Evolutionary conservation across 2,113 vertebrate genomes (phyloP).

Genomic region (Cacatua alba): DNA sequence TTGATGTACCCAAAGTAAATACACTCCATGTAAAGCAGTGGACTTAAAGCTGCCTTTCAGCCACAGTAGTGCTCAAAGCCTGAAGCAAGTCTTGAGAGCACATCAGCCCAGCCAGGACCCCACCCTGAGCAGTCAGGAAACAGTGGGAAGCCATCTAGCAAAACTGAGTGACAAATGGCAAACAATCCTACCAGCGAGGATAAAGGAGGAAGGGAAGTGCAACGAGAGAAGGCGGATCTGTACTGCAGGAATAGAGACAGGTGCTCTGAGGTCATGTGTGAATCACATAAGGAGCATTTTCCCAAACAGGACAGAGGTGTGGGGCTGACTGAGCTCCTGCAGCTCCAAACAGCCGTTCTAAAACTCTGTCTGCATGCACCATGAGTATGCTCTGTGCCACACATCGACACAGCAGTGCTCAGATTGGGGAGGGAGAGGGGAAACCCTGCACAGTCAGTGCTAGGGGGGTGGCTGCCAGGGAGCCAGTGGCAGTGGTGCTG

Average conservation of each 20-base stretch:
- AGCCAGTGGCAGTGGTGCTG: accelerated
- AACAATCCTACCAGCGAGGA: background rate
- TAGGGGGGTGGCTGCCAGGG: accelerated
- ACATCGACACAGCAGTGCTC: accelerated
- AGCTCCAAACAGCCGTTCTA: background rate
- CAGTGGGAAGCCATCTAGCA: background rate
- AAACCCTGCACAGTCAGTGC: background rate
- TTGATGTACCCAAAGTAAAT: background rate
- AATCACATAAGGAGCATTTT: background rate
- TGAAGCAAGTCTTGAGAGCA: background rate
- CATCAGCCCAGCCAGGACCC: background rate
- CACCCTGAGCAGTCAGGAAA: background rate
- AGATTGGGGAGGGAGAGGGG: background rate
- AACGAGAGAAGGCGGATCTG: background rate
- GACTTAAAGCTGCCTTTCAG: background rate
- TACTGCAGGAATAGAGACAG: background rate
- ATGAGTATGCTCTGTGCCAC: accelerated
- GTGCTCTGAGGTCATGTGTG: background rate
- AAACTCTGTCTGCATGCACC: background rate
- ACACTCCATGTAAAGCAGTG: background rate
- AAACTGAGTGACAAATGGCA: background rate
- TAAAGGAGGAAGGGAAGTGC: background rate
- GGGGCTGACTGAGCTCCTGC: background rate
- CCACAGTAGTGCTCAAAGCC: background rate
- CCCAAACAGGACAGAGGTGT: background rate